A percentile compares a stretch with the other conserved stretches of the same genome.
Evolutionary conservation across 2,888 invertebrate genomes (phyloP).

Genomic region (Harpagoxenus sublaevis): DNA sequence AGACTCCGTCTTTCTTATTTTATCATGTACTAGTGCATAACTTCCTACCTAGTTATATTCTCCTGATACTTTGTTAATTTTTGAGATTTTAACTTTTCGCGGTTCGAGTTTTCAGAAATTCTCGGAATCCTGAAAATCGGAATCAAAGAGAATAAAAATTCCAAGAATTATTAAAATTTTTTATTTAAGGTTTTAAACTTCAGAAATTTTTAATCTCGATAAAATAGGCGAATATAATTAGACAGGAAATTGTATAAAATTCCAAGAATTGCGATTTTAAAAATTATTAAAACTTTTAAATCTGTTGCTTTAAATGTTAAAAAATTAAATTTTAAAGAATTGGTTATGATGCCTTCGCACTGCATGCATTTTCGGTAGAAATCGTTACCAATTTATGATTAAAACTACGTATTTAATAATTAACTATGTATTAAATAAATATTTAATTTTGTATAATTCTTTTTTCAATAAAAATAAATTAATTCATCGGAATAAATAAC

Average conservation of each 20-base stretch:
- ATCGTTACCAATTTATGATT: slow-evolving; percentile 21
- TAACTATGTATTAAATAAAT: slow-evolving; percentile 17
- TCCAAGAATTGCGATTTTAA: no score
- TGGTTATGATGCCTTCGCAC: neutral
- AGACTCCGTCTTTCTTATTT: slow-evolving; percentile 26
- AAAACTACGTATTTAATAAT: slow-evolving; percentile 16
- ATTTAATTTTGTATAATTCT: slow-evolving; percentile 19
- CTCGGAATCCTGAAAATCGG: no score
- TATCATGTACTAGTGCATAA: neutral
- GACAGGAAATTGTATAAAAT: no score
- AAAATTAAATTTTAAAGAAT: neutral
- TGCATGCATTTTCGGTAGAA: neutral
- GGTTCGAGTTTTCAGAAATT: no score
- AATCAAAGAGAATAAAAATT: no score
- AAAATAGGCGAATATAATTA: no score
- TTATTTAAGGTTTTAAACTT: no score
- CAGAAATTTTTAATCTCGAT: no score
- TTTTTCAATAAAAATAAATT: slow-evolving; percentile 25
- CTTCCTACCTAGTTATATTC: neutral
- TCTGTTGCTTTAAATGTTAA: neutral
- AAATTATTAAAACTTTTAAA: neutral
- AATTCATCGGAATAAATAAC: no score
- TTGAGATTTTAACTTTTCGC: neutral
- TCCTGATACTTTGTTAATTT: neutral
- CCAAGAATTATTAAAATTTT: no score